Conservation (phyloP, 2,113 vertebrate species). For the Hypomesus transpacificus region DNA sequence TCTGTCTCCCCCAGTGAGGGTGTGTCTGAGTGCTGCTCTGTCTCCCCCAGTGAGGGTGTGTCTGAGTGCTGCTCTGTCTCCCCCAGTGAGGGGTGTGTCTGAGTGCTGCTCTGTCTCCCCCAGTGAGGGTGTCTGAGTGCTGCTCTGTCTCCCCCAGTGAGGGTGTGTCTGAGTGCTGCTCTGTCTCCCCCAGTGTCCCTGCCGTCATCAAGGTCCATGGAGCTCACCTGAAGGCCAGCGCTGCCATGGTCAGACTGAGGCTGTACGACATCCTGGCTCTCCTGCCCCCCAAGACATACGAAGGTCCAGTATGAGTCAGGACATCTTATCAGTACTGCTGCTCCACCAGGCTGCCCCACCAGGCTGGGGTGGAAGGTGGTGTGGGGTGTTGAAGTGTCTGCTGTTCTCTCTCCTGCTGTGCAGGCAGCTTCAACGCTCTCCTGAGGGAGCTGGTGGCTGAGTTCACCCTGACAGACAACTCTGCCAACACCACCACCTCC, state of each 20-base stretch:
- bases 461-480: constrained; percentile 98
- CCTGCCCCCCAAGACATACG: constrained; percentile 95
- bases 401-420: background rate
- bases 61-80: too few species aligned
- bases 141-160: too few species aligned
- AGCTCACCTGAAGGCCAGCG: constrained; percentile 96
- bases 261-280: constrained; percentile 97
- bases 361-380: too few species aligned
- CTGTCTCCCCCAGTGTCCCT: constrained; percentile 76
- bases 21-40: too few species aligned
- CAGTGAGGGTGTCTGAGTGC: constrained; percentile 43
- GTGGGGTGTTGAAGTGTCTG: background rate
- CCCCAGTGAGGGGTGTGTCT: too few species aligned
- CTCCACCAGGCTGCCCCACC: background rate
- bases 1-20: constrained; percentile 66
- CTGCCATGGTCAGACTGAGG: constrained; percentile 95
- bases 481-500: constrained; percentile 96
- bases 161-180: too few species aligned
- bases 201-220: constrained; percentile 96
- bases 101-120: too few species aligned
- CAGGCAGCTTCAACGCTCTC: constrained; percentile 93
- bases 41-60: constrained; percentile 72
- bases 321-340: background rate
- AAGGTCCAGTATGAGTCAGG: constrained; percentile 75
- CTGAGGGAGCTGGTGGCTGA: constrained; percentile 95